A percentile compares a stretch with the other conserved stretches of the same genome.
Evolutionary conservation across 2,113 vertebrate genomes (phyloP).

Genomic region (Corydoras sp.): DNA sequence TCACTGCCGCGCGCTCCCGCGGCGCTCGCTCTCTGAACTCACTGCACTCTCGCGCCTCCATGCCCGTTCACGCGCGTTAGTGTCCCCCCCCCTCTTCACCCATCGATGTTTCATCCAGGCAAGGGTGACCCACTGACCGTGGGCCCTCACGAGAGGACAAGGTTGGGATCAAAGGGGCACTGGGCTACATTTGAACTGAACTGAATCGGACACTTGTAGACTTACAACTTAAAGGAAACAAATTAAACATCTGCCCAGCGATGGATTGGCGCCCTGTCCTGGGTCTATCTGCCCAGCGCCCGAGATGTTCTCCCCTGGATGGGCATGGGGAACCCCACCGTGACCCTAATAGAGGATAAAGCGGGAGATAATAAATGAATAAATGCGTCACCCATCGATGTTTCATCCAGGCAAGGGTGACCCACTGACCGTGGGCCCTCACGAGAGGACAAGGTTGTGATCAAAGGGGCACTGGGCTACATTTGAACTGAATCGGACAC

Average conservation of each 20-base stretch:
- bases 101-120: background rate
- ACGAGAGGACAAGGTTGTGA: background rate
- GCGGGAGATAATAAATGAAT: too few species aligned
- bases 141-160: background rate
- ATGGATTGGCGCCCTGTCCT: too few species aligned
- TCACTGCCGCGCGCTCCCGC: slow-evolving; percentile 67
- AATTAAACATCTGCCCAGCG: too few species aligned
- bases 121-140: background rate
- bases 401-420: background rate
- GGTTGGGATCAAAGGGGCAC: background rate
- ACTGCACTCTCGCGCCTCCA: background rate
- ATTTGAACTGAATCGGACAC: too few species aligned
- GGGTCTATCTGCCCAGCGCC: too few species aligned
- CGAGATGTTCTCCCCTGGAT: too few species aligned
- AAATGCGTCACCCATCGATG: background rate
- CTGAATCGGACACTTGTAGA: too few species aligned
- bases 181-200: background rate
- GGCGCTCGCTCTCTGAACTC: slow-evolving; percentile 17
- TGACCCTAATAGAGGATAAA: too few species aligned
- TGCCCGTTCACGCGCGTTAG: slow-evolving; percentile 27
- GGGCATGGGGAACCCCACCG: too few species aligned
- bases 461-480: background rate
- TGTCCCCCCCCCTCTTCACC: background rate
- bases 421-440: background rate
- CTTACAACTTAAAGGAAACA: too few species aligned